Percentiles rank a stretch among this genome's conserved stretches.
phyloP scores from a whole-genome alignment of 2,113 vertebrate species.

The Orycteropus afer region DNA sequence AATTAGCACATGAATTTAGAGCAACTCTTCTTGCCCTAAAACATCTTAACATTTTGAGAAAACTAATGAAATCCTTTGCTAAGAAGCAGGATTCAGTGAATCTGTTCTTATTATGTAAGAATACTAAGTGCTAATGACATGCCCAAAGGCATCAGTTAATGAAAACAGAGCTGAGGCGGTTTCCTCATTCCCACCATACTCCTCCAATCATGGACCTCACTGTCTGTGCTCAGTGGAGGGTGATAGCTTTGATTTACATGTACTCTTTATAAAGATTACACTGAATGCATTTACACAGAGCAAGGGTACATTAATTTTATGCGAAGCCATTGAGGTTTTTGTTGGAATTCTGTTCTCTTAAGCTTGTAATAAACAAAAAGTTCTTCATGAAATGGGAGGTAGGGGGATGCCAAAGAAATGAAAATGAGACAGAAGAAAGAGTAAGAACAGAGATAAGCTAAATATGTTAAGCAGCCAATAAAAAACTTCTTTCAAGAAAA shows the following conservation, averaged over 20 bases:
- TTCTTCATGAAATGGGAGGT: background rate
- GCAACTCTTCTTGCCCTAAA: background rate
- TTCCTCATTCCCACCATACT: background rate
- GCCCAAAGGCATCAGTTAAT: background rate
- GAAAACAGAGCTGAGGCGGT: background rate
- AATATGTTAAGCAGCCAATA: background rate
- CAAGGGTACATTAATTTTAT: conserved; percentile 1
- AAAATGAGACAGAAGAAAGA: conserved; percentile 34
- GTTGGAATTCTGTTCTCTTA: conserved; percentile 11
- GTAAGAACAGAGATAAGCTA: background rate
- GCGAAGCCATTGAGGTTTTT: background rate
- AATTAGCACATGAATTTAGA: conserved; percentile 4
- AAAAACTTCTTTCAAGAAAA: conserved; percentile 43
- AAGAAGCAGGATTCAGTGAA: background rate
- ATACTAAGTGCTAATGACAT: background rate
- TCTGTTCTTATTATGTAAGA: background rate
- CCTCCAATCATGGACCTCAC: background rate
- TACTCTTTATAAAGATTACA: background rate
- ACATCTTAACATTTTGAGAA: background rate
- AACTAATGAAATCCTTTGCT: background rate
- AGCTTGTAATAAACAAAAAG: conserved; percentile 46
- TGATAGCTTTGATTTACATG: background rate
- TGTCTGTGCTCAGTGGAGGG: background rate
- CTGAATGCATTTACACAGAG: background rate
- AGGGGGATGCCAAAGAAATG: background rate